Percentiles rank a stretch among this genome's conserved stretches.
Evolutionary conservation across 2,797 vertebrate genomes (phyloP).

Genomic region (Rhadinocentrus ornatus): DNA sequence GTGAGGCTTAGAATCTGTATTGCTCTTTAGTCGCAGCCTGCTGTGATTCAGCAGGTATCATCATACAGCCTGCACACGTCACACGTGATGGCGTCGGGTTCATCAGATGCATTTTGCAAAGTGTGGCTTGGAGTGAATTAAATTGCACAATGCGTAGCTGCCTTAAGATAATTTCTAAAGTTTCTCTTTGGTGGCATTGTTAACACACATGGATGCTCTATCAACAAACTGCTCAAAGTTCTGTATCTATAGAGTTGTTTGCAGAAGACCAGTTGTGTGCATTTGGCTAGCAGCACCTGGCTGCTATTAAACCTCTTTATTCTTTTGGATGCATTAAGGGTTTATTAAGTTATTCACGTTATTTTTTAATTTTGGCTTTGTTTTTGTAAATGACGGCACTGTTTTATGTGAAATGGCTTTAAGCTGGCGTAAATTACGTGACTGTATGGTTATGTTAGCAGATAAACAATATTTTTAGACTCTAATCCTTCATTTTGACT

Average conservation of each 20-base stretch:
- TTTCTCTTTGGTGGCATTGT: background rate
- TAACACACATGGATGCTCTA: background rate
- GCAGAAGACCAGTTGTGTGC: background rate
- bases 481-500: constrained; percentile 1
- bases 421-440: background rate
- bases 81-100: too few relatives aligned
- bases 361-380: background rate
- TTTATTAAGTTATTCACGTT: background rate
- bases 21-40: too few relatives aligned
- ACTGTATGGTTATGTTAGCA: background rate
- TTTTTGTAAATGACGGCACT: background rate
- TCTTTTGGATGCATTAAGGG: background rate
- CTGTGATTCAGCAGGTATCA: too few relatives aligned
- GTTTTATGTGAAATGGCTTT: background rate
- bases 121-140: too few relatives aligned
- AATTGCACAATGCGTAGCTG: background rate
- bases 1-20: too few relatives aligned
- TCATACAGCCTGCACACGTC: too few relatives aligned
- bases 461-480: background rate
- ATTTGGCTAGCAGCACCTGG: background rate
- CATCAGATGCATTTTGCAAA: too few relatives aligned
- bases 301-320: background rate
- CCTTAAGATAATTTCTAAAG: background rate
- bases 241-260: too few relatives aligned
- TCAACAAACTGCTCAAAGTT: background rate